These are phyloP conservation scores for Hetaerina americana DNA, from an alignment of 1,140 invertebrate species.

Conservation along the genomic window DNA sequence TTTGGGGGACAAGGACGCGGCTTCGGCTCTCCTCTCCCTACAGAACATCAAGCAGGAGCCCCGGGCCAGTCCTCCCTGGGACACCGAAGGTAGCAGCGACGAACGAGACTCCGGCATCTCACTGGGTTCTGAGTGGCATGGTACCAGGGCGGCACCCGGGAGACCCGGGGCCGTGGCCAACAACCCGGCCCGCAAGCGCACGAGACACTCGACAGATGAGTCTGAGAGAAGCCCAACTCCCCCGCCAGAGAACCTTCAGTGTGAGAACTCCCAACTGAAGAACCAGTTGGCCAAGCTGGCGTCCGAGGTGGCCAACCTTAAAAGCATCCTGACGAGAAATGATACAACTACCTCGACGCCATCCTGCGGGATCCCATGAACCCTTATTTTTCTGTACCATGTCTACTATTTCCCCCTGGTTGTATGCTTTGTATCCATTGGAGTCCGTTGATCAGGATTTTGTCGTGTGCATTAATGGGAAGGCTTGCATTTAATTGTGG, in stretches of 20 bases:
- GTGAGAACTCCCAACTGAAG: constrained; percentile 59
- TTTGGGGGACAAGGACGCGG: constrained; percentile 73
- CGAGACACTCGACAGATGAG: constrained; percentile 10
- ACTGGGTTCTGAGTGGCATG: constrained; percentile 52
- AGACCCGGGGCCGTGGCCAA: constrained; percentile 19
- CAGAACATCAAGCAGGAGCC: constrained; percentile 52
- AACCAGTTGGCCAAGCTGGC: constrained; percentile 75
- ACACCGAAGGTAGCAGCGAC: constrained; percentile 70
- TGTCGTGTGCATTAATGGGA: background rate
- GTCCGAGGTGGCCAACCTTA: constrained; percentile 81
- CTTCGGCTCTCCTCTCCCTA: constrained; percentile 58
- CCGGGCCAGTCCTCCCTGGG: constrained; percentile 64
- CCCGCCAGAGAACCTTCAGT: constrained; percentile 37
- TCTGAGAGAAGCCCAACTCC: constrained; percentile 24
- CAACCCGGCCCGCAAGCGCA: constrained; percentile 16
- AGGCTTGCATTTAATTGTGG: background rate
- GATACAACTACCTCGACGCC: background rate
- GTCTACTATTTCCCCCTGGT: background rate
- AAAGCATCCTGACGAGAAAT: constrained; percentile 35
- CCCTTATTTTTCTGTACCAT: background rate
- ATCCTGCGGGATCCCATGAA: background rate
- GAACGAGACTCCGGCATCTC: constrained; percentile 80
- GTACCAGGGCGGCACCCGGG: constrained; percentile 25
- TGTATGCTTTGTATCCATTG: background rate
- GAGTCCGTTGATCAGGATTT: too few species aligned